A percentile compares a stretch with the other conserved stretches of the same genome.
These are phyloP conservation scores for Myotis planiceps DNA, from an alignment of 2,797 vertebrate species.

Conservation along the genomic window DNA sequence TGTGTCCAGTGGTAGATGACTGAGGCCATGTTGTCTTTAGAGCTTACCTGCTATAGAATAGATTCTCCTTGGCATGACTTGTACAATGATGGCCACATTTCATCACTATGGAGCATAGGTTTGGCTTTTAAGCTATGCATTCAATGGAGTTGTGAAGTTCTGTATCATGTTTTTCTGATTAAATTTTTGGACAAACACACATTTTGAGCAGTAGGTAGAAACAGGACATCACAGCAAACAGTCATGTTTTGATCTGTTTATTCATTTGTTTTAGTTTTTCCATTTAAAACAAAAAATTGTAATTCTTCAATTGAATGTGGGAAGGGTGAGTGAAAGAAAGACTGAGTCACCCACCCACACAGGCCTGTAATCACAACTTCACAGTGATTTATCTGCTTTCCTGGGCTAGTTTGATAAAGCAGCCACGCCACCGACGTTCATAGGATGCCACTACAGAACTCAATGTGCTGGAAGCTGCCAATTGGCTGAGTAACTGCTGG, in stretches of 20 bases:
- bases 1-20: neutral
- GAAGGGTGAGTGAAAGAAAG: neutral
- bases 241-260: neutral
- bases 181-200: neutral
- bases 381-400: constrained; percentile 49
- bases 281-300: constrained; percentile 37
- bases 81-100: neutral
- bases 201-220: neutral
- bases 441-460: neutral
- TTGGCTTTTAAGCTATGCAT: neutral
- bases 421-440: neutral
- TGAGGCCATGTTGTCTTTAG: neutral
- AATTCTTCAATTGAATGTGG: constrained; percentile 30
- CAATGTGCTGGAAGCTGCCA: constrained; percentile 24
- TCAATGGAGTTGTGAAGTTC: neutral
- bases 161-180: neutral
- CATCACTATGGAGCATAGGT: neutral
- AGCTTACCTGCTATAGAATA: neutral
- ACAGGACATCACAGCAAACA: neutral
- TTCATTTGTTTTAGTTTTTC: constrained; percentile 41
- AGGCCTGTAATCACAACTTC: constrained; percentile 24
- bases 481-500: constrained; percentile 56
- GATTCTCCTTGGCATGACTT: neutral
- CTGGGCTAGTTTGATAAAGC: neutral
- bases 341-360: neutral